Evolutionary conservation across 1,140 invertebrate genomes (phyloP).

Genomic region (Halyomorpha halys): DNA sequence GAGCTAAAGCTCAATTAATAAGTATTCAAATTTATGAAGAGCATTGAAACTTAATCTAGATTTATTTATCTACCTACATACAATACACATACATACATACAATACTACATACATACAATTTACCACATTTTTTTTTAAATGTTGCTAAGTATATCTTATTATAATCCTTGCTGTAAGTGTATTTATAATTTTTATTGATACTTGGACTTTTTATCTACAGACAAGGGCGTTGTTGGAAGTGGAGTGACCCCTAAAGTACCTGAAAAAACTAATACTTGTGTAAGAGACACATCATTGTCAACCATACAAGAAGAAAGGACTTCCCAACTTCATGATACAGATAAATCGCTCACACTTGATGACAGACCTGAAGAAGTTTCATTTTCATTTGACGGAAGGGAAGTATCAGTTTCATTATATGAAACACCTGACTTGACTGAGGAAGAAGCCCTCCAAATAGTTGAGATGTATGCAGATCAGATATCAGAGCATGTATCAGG

Average conservation of each 20-base stretch:
- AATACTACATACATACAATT: no score
- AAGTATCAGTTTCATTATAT: conserved; percentile 79
- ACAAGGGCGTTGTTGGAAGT: not conserved
- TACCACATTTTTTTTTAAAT: no score
- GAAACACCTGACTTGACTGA: conserved; percentile 85
- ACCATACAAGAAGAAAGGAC: conserved; percentile 84
- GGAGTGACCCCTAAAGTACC: not conserved
- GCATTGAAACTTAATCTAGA: no score
- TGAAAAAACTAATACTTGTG: conserved; percentile 10
- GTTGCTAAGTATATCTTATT: no score
- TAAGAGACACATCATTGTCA: conserved; percentile 64
- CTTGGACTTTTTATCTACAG: not conserved
- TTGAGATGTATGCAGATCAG: conserved; percentile 89
- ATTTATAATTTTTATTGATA: no score
- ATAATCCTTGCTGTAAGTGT: no score
- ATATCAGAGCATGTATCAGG: conserved; percentile 75
- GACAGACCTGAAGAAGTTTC: conserved; percentile 75
- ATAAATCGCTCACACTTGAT: conserved; percentile 58
- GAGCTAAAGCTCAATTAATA: no score
- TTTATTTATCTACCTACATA: no score
- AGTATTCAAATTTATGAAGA: no score
- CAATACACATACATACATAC: no score
- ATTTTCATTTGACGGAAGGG: conserved; percentile 82
- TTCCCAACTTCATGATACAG: conserved; percentile 75
- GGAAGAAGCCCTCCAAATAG: conserved; percentile 79